phyloP scores from a whole-genome alignment of 2,888 invertebrate species.

The Rhagonycha lutea region DNA sequence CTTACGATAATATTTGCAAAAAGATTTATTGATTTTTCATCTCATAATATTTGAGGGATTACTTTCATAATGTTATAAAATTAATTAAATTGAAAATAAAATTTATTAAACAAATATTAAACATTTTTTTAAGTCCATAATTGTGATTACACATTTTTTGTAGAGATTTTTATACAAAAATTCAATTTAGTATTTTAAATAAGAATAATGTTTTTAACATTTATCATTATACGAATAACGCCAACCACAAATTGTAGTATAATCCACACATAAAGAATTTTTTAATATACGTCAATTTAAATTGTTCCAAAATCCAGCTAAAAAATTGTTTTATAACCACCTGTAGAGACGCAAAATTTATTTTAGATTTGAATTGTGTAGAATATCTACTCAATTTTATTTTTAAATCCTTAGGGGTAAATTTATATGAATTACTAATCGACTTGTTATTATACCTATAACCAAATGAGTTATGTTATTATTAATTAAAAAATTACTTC shows the following conservation, averaged over 20 bases:
- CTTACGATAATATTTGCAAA: neutral
- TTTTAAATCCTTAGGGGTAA: neutral
- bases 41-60: neutral
- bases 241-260: constrained; percentile 10
- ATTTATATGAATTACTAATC: neutral
- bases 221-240: neutral
- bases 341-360: neutral
- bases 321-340: constrained; percentile 20
- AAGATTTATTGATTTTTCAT: neutral
- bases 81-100: neutral
- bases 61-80: neutral
- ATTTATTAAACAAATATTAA: neutral
- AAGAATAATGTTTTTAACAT: neutral
- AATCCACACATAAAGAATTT: constrained; percentile 10
- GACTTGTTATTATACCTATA: neutral
- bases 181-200: neutral
- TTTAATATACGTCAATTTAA: constrained; percentile 17
- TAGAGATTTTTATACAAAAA: neutral
- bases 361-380: neutral
- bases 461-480: neutral
- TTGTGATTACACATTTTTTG: neutral
- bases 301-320: constrained; percentile 9
- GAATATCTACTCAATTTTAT: neutral
- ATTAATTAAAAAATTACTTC: neutral
- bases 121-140: neutral